Percentiles rank a stretch among this genome's conserved stretches.
These are phyloP conservation scores for Paradisaea rubra DNA, from an alignment of 2,113 vertebrate species.

Conservation along the genomic window DNA sequence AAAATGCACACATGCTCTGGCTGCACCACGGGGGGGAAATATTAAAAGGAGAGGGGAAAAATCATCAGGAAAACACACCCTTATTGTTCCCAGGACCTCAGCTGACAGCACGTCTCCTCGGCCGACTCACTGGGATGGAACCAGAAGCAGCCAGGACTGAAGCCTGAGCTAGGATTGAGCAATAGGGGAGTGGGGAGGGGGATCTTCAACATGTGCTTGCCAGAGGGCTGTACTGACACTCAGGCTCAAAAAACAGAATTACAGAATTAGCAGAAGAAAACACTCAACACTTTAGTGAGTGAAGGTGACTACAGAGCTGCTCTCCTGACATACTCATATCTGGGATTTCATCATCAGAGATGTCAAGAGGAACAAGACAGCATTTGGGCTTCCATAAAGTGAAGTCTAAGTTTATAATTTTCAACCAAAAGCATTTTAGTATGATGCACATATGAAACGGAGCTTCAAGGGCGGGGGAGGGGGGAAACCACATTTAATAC, in stretches of 20 bases:
- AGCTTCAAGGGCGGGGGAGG: background rate
- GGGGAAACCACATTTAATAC: background rate
- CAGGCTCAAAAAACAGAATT: background rate
- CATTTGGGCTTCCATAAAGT: background rate
- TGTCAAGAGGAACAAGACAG: background rate
- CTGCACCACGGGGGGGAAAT: background rate
- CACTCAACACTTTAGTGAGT: background rate
- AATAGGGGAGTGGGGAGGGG: background rate
- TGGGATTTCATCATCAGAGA: background rate
- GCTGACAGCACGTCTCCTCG: background rate
- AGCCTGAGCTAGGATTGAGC: background rate
- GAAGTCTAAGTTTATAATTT: background rate
- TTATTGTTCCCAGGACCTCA: slow-evolving; percentile 21
- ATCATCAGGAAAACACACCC: slow-evolving; percentile 5
- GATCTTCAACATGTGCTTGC: background rate
- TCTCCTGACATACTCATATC: background rate
- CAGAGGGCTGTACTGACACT: slow-evolving; percentile 1
- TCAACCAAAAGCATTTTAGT: background rate
- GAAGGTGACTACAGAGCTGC: background rate
- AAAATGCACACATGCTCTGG: slow-evolving; percentile 4
- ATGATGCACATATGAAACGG: background rate
- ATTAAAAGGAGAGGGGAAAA: background rate
- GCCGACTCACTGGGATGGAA: background rate
- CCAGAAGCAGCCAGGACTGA: background rate
- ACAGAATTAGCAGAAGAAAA: background rate